Evolutionary conservation across 2,797 vertebrate genomes (phyloP), one percentile per base, ranked within the genome.

Genomic region (Danio aesculapii): DNA sequence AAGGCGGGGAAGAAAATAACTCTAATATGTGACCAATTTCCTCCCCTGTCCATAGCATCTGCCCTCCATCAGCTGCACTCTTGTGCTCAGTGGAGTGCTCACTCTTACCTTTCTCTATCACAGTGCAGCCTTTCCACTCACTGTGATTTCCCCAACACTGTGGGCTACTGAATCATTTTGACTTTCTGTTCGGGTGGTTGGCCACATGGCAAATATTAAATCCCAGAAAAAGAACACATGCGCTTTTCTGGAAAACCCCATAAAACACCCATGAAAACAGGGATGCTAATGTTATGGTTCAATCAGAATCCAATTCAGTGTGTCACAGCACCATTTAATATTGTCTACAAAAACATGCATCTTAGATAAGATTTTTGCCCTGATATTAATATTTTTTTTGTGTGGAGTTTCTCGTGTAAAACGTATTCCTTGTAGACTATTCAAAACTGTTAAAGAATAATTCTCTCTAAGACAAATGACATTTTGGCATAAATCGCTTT

Each of bases 11-110:
- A 74, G 79, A 81, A 81, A 81, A 81, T 74, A 53, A 58, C 70
- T 81, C 19, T 81, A 81, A 81, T 74, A 81, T 81, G 79, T 67
- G 79, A 57, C 70, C 79, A 81, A 81, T 81, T 81, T 81, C 79
- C 70, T 66, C 70, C 64, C 62, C 61, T 66, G 79, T 81, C 52
- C 70, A 81, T 81, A 43, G 79, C 79, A 81, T 81, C 79, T 81
- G 52, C 50, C 79, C 79, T 67, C 77, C 68, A 72, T 79, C 68
- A 79, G 39, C 68, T 44, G n/a, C 39, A 72, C 58, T 79, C 61
- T 74, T 67, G 52, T 17, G 70, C 50, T 81, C 52, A 16, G 43
- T 67, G 79, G 59, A 80, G 69, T 67, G 79, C 71, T 81, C 70
- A 50, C 61, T 66, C 62, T 49, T 80, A 74, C 69, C 50, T 80